Evolutionary conservation across 23 tunicate species (phyloP), one percentile per base, ranked within the genome.

Genomic region (Ciona savignyi): DNA sequence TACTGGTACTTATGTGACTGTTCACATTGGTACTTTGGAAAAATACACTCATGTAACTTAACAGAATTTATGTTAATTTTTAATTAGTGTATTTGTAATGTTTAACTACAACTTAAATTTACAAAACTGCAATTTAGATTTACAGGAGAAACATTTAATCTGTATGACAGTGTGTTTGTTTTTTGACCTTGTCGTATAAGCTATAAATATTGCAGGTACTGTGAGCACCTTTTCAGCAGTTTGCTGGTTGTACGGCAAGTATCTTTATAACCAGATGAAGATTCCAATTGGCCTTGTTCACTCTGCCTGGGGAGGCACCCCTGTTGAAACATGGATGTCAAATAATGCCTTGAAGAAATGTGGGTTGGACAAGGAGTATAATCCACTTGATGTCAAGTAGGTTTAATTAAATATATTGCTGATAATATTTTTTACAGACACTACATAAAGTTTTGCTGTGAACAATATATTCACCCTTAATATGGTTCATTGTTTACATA

Each of bases 251-350:
- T 88, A 70, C 66, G 96, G 96, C 6, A 66, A 67, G 27, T 72
- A 81, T 78, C 61, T 88, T 26, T 82, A 81, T 34, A 86, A 88
- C 31, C 21, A 77, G 21, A 32, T 88, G 51, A 72, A 77, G 60
- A 69, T 88, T 1, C 96, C 96, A 24, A 82, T 88, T 70, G 96
- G 96, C 48, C 61, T 88, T 6, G 70, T 88, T 48, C 74, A 85
- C 23, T 51, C 84, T 4, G 81, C 67, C 22, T 82, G 87, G 96
- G 96, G 96, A 15, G 96, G 87, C n/a, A 88, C 96, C 19, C 79
- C 96, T 11, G 62, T 88, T n/a, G 87, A 88, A 72, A 34, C 62
- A 21, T 88, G 96, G 96, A 65, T 80, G 4, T 67, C 87, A n/a
- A 72, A 66, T 9, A 64, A 24, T 19, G 87, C 83, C 27, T 34